Evolutionary conservation across 2,797 vertebrate genomes (phyloP), one percentile per base, ranked within the genome.

Genomic region (Saxicola maurus): DNA sequence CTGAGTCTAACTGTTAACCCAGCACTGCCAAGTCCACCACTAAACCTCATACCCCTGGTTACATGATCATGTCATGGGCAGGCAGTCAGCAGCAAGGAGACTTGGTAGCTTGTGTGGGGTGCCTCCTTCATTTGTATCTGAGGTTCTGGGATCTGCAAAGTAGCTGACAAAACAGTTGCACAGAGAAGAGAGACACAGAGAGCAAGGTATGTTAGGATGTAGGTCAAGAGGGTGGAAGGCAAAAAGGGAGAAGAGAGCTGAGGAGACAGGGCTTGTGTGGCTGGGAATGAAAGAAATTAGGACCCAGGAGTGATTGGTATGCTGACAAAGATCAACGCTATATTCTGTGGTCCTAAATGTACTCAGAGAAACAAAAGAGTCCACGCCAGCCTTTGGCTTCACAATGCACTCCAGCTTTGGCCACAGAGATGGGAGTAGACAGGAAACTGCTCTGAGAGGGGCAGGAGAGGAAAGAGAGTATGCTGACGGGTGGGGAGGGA

Each of bases 401-500:
- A 89, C 86, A 91, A 59, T 82, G 28, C 3, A 1, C 78, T 78
- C 56, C n/a, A 40, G 38, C 80, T 78, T 80, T 65, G 61, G 82
- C 65, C 80, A 80, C 6, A 5, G 85, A 55, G 38, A 90, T 82
- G 87, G 74, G 79, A 92, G 86, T 91, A 84, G 86, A 45, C 94
- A 93, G 93, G 95, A 96, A 96, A 91, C 65, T 53, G 33, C 24
- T 40, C 87, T 1, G 18, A 91, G 86, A 76, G 93, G 69, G 87
- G 55, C 87, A 86, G 82, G 86, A 85, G 86, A 92, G 80, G 89
- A 87, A 95, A 94, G 86, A 92, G 84, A 93, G 61, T 80, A 7
- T 66, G 60, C 28, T 1, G 45, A 81, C 56, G 81, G 90, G 64
- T 76, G 82, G 77, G 78, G 82, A 85, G 79, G 56, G 77, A 83